Conservation (phyloP, 1,140 invertebrate genomes). For the Listronotus oregonensis region DNA sequence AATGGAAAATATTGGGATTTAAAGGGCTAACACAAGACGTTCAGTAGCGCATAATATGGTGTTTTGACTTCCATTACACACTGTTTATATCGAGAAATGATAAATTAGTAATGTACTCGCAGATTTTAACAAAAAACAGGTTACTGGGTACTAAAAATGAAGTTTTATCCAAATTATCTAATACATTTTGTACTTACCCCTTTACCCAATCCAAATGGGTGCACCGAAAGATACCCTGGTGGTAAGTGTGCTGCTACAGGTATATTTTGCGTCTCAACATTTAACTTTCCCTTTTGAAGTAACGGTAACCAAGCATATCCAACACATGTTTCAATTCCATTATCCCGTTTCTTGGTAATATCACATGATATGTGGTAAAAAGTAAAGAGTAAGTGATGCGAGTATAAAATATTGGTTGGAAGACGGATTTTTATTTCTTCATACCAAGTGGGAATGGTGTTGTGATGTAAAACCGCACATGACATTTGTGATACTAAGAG, state of each 20-base stretch:
- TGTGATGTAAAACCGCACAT: slow-evolving; percentile 81
- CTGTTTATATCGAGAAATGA: too few species aligned
- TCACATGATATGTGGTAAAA: slow-evolving; percentile 90
- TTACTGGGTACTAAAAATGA: too few species aligned
- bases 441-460: slow-evolving; percentile 79
- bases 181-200: slow-evolving; percentile 67
- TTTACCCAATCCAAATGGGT: slow-evolving; percentile 86
- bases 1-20: too few species aligned
- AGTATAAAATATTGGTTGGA: slow-evolving; percentile 74
- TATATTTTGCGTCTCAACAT: slow-evolving; percentile 77
- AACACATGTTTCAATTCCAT: slow-evolving; percentile 80
- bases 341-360: slow-evolving; percentile 79
- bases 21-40: too few species aligned
- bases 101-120: too few species aligned
- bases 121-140: too few species aligned
- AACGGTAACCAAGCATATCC: slow-evolving; percentile 91
- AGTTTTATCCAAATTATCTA: too few species aligned
- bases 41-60: too few species aligned
- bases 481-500: slow-evolving; percentile 67
- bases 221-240: slow-evolving; percentile 83
- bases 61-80: too few species aligned
- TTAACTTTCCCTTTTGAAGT: slow-evolving; percentile 78
- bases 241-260: slow-evolving; percentile 86
- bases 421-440: slow-evolving; percentile 88
- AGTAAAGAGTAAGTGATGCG: slow-evolving; percentile 86